These are phyloP conservation scores for Muscicapa striata DNA, from an alignment of 2,797 vertebrate genomes.

Conservation along the genomic window DNA sequence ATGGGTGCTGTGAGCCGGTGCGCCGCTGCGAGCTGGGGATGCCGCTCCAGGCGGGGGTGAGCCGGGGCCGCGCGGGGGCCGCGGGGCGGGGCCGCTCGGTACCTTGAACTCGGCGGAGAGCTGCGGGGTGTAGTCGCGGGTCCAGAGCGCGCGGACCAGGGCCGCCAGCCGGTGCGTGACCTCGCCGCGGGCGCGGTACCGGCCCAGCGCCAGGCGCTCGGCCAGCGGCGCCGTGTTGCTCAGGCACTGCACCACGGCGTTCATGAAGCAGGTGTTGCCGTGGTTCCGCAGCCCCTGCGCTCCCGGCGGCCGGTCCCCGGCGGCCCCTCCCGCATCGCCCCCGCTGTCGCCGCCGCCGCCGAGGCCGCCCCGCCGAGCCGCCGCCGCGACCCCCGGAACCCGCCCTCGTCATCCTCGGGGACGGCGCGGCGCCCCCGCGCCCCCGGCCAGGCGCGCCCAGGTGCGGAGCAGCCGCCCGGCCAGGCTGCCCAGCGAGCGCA, in stretches of 20 bases:
- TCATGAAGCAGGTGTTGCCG: conserved; percentile 98
- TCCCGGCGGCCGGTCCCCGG: conserved; percentile 72
- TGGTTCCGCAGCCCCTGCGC: conserved; percentile 92
- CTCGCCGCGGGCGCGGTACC: conserved; percentile 72
- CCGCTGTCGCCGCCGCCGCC: background rate
- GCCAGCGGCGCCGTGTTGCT: conserved; percentile 95
- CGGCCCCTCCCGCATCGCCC: background rate
- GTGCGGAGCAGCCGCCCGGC: conserved; percentile 84
- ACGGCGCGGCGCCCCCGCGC: conserved; percentile 45
- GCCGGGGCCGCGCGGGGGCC: background rate
- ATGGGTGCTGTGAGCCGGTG: no score
- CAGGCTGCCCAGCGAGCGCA: conserved; percentile 81
- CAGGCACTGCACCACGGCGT: conserved; percentile 94
- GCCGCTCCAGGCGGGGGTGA: background rate
- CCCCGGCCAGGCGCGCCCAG: conserved; percentile 77
- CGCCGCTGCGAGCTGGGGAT: background rate
- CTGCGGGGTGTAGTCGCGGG: conserved; percentile 89
- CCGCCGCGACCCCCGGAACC: conserved; percentile 63
- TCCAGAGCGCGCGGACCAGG: conserved; percentile 90
- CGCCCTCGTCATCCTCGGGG: conserved; percentile 85
- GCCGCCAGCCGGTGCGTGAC: conserved; percentile 89
- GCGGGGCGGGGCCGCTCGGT: conserved; percentile 14
- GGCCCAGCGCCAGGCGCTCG: conserved; percentile 87
- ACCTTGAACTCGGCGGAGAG: conserved; percentile 94
- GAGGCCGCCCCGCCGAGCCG: conserved; percentile 47